Evolutionary conservation across 2,113 vertebrate genomes (phyloP), one percentile per base, ranked within the genome.

Genomic region (Burhinus oedicnemus): DNA sequence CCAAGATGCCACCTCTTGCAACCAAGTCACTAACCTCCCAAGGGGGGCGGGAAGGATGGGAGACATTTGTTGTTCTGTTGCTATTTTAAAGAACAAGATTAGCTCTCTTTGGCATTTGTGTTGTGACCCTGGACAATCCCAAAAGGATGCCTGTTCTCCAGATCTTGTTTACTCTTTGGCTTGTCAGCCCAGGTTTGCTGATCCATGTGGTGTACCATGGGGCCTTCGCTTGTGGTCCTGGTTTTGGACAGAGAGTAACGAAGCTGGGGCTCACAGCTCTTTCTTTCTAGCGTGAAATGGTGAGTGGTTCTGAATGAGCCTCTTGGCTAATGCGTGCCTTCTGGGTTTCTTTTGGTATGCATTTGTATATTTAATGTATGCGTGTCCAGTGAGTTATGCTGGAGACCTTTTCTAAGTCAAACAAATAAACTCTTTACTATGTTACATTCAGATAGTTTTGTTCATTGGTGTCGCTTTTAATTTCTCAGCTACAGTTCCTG

Each of bases 341-440:
- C 88, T 90, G 45, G 36, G 70, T 80, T 95, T 70, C 81, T 82
- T 92, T 54, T 77, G 57, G 64, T 81, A 51, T 57, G 49, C 8
- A 6, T 66, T 92, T 96, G 61, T 94, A 34, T 94, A 49, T 93
- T 92, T 89, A 88, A 93, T 90, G 81, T 95, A 11, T 90, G 45
- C 47, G 57, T 85, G 76, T 87, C 83, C 80, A 71, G 61, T 40
- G 68, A 66, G 45, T 82, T 90, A 89, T 66, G 34, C 40, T 1
- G 1, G 58, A 94, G 86, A 95, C 27, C 21, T 96, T 97, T 97
- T 92, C 94, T 89, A 94, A 91, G 82, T 85, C 94, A 93, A 91
- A 95, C 38, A 91, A 97, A 97, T 95, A 97, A 96, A 96, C 82
- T 84, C 52, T 61, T 72, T 71, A 62, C 84, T 79, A 20, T 70